Percentiles rank a stretch among this genome's conserved stretches.
Evolutionary conservation across 2,113 vertebrate species (phyloP).

Genomic region (Phylloscopus trochiloides): DNA sequence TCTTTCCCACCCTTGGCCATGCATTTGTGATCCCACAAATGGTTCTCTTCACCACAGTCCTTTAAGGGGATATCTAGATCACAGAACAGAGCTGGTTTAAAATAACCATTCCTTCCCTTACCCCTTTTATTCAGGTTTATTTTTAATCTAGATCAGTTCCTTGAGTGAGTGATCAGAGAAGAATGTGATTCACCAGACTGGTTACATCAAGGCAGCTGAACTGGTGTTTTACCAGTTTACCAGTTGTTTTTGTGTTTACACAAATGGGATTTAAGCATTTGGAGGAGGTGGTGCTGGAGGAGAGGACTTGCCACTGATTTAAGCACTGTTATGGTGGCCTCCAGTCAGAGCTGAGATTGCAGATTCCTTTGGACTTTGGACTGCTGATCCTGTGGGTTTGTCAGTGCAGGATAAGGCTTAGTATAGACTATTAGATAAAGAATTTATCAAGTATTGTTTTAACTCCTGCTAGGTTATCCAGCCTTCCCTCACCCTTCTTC

Average conservation of each 20-base stretch:
- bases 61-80: background rate
- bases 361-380: background rate
- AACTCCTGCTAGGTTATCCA: background rate
- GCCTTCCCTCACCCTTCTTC: background rate
- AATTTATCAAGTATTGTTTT: slow-evolving; percentile 16
- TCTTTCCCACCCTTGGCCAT: background rate
- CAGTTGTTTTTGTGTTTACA: background rate
- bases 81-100: background rate
- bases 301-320: background rate
- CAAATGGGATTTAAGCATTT: background rate
- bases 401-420: background rate
- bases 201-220: background rate
- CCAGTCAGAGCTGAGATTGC: background rate
- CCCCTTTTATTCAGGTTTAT: background rate
- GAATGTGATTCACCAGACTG: accelerated
- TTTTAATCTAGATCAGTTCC: background rate
- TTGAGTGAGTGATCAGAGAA: background rate
- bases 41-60: background rate
- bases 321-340: background rate
- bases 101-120: background rate
- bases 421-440: background rate
- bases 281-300: background rate
- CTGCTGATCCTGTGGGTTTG: background rate
- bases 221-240: background rate
- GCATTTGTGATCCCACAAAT: background rate